Base-by-base conservation (phyloP, 2,888 invertebrate species). In the Chrysolina americana region DNA sequence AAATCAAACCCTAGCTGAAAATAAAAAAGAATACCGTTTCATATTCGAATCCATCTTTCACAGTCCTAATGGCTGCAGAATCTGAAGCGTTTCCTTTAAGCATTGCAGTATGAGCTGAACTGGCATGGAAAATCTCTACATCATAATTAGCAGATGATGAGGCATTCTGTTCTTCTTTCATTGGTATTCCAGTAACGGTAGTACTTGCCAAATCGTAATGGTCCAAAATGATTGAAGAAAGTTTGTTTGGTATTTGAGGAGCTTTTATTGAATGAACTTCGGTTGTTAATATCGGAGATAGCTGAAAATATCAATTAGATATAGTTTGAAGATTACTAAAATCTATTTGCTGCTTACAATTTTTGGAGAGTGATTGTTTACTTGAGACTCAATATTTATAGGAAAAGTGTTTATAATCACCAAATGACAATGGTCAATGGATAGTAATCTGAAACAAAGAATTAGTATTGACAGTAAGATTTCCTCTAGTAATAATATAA, bases 121-220 rank as follows among this genome's bases (percentile, higher is more conserved):
- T 92, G 0, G 95, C 93, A 86, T 99, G 99, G 81, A 98, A 94
- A 76, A 99, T 94, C 88, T 99, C 99, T 0, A 99, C 99, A 86
- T 99, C 99, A 85, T 99, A 99, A 89, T 99, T 99, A 0, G 98
- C 97, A 72, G 98, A 99, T 0, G 97, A 97, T 86, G 96, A 96
- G 0, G 98, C 98, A 87, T 98, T 98, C 90, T 98, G 98, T 87
- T 99, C 98, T 88, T 99, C 98, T 90, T 99, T 99, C 99, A 99
- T 99, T 1, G 99, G 99, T 64, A 86, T 86, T 36, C 98, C 97
- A 8, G 98, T 98, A 0, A 99, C 98, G 0, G 98, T 98, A 0
- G 99, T 99, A 74, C 96, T 97, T 0, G 97, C 95, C 63, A 99
- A 90, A 86, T 95, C 93, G 83, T 97, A 98, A 86, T 99, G 98